Conservation (phyloP, 2,888 invertebrate species). For the Beris chalybata region DNA sequence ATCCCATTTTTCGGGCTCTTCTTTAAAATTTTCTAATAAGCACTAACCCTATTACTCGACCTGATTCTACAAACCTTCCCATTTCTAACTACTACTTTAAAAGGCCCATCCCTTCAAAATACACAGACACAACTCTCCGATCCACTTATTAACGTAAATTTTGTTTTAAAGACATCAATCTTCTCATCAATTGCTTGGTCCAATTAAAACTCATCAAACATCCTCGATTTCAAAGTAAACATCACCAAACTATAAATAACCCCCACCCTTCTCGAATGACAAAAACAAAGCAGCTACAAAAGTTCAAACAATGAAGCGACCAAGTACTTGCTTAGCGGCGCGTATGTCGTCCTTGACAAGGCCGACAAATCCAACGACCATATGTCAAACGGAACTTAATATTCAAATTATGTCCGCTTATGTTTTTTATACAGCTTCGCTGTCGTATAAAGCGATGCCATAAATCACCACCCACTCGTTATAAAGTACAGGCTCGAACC, state of each 20-base stretch:
- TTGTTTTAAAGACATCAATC: no score
- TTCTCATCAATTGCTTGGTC: not conserved
- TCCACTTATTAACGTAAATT: no score
- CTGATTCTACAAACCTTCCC: no score
- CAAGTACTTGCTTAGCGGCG: not conserved
- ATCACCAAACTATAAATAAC: not conserved
- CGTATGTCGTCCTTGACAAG: constrained; percentile 17
- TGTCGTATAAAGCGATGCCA: constrained; percentile 27
- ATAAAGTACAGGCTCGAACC: not conserved
- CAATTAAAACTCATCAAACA: constrained; percentile 20
- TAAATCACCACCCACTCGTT: constrained; percentile 35
- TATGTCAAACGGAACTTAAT: constrained; percentile 41
- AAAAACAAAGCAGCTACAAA: not conserved
- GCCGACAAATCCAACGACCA: constrained; percentile 31
- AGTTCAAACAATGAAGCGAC: constrained; percentile 5
- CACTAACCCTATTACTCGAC: no score
- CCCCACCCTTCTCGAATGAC: no score
- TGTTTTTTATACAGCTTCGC: constrained; percentile 32
- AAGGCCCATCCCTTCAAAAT: no score
- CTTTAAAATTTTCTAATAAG: no score
- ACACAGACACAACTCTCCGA: no score
- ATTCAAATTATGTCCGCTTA: constrained; percentile 42
- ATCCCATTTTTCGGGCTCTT: no score
- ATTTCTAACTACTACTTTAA: no score
- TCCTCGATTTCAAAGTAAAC: not conserved